Base-by-base conservation (phyloP, 2,888 invertebrate species). In the Steinernema scapterisci region DNA sequence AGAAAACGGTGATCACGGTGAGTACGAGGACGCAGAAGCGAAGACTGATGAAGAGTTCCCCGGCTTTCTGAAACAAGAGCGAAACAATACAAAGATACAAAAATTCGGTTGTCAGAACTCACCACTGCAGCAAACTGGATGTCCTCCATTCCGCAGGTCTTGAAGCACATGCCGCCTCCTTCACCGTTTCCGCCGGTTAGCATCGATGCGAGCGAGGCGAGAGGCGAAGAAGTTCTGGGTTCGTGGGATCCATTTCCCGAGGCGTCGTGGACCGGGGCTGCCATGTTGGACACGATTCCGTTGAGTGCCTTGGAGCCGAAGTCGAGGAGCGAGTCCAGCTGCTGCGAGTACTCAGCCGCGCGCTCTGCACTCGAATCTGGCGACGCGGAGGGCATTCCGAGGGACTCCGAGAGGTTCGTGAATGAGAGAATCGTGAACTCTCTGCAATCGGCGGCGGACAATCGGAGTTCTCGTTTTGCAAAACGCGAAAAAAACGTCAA, bases 91-190 rank as follows among this genome's bases (percentile, higher is more conserved):
- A n/a, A n/a, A n/a, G n/a, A n/a, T n/a, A n/a, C n/a, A n/a, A n/a
- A n/a, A n/a, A n/a, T n/a, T n/a, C n/a, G n/a, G n/a, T n/a, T n/a
- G n/a, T n/a, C n/a, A n/a, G n/a, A n/a, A 74, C 81, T 75, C 43
- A 84, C 85, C 73, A 82, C 82, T 2, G 85, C 85, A 6, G 85
- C 85, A 73, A 80, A 82, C 73, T 84, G 84, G 70, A 85, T 84
- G 70, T 85, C 85, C 48, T 85, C 85, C 83, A 84, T 83, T 27
- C 85, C 85, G 75, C 85, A 85, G 0, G 85, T 82, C 72, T 85
- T 85, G 80, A 85, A 85, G 76, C 85, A 85, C 46, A 76, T 74
- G 16, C 75, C 74, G 27, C 72, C 46, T 25, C 72, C 46, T 1
- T 78, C 74, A 27, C 79, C 77, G 25, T 52, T 31, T 31, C 63